Evolutionary conservation across 2,888 invertebrate genomes (phyloP), one percentile per base, ranked within the genome.

Genomic region (Heteromyza rotundicornis): DNA sequence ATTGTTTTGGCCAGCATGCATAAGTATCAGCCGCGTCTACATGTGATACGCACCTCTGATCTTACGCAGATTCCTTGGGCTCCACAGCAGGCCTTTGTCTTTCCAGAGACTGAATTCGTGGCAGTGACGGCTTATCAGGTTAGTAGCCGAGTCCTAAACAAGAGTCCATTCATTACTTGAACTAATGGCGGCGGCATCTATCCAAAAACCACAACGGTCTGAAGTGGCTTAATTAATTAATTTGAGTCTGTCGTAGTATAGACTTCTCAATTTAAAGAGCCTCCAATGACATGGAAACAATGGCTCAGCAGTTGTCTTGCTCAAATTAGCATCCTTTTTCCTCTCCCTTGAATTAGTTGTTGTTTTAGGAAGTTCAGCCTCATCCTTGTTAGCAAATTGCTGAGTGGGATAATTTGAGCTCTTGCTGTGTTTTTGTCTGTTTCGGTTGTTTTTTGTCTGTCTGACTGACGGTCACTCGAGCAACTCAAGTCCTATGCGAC

Each of bases 121-220:
- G 97, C 96, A 2, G 97, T 98, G 57, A 98, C 97, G 1, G 97
- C 97, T 53, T 97, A 97, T 82, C 96, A 96, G 89, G 91, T 91
- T 81, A 76, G 81, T 79, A 65, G n/a, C 35, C 23, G 40, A 27
- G 7, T 27, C 5, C 10, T 27, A 7, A n/a, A n/a, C 10, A 10
- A 27, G 27, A 27, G 27, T 27, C 10, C 5, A 27, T 7, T 27
- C 27, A 27, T 7, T 27, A 27, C 10, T 27, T 27, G 10, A 27
- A n/a, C n/a, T 20, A 52, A 57, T 64, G 64, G 63, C 10, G 36
- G 8, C 14, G n/a, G 7, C 3, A 22, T 2, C 20, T 22, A 40
- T 10, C 55, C 14, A 2, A 27, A 40, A 32, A 57, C 57, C 57
- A 35, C 57, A 57, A 57, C 47, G 32, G 32, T 44, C 19, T 49